Evolutionary conservation across 2,888 invertebrate species (phyloP).

Genomic region (Drosophila longiperda): DNA sequence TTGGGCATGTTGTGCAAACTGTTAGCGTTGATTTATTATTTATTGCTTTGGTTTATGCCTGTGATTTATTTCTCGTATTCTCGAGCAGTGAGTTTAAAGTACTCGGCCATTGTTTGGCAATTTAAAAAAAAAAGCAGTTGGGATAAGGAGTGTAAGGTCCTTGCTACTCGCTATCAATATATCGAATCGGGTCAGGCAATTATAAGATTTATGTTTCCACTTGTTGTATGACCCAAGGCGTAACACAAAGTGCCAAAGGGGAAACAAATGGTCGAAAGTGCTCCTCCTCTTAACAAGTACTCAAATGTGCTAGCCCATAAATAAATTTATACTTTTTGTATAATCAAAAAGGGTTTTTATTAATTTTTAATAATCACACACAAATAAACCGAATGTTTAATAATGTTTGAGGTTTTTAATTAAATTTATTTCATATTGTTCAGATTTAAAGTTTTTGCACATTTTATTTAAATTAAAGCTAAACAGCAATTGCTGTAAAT

Average conservation of each 20-base stretch:
- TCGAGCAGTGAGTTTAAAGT: conserved; percentile 46
- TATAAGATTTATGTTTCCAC: conserved; percentile 68
- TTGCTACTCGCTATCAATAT: conserved; percentile 41
- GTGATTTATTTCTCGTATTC: conserved; percentile 66
- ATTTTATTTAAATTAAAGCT: not conserved
- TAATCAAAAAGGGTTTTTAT: not conserved
- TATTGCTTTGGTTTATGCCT: conserved; percentile 66
- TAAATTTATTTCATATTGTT: not conserved
- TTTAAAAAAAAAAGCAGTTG: conserved; percentile 44
- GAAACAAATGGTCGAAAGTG: not conserved
- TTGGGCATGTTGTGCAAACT: conserved; percentile 61
- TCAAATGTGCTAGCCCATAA: not conserved
- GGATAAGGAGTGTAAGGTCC: conserved; percentile 16
- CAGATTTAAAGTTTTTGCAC: not conserved
- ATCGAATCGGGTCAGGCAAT: conserved; percentile 53
- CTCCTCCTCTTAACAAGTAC: not conserved
- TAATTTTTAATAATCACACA: not conserved
- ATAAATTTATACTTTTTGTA: not conserved
- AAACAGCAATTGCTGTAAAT: not conserved
- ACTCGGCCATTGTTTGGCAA: conserved; percentile 42
- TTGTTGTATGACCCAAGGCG: conserved; percentile 41
- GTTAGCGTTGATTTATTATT: conserved; percentile 75
- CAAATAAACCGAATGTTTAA: not conserved
- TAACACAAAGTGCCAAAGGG: conserved; percentile 6
- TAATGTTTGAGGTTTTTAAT: no score